Evolutionary conservation across 2,888 invertebrate species (phyloP).

Genomic region (Aphidius colemani): DNA sequence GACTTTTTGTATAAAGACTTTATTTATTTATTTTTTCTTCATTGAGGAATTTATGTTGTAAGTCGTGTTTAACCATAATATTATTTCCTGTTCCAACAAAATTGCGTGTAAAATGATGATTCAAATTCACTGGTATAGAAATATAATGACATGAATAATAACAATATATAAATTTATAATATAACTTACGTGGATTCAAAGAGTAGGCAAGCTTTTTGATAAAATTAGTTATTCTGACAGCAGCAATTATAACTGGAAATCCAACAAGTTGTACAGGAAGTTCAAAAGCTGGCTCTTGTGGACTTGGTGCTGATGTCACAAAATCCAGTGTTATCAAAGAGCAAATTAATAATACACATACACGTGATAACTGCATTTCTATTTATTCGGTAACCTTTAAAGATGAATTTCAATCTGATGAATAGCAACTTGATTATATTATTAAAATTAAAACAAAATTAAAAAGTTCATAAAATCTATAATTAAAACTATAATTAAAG

Average conservation of each 20-base stretch:
- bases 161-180: not conserved
- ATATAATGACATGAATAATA: conserved; percentile 2
- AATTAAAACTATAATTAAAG: no score
- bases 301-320: conserved; percentile 49
- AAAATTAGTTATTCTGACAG: conserved; percentile 79
- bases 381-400: conserved; percentile 6
- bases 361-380: conserved; percentile 49
- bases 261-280: conserved; percentile 84
- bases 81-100: conserved; percentile 3
- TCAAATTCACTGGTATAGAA: no score
- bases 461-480: no score
- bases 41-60: not conserved
- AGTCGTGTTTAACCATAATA: not conserved
- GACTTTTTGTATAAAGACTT: not conserved
- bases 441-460: no score
- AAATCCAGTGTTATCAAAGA: conserved; percentile 45
- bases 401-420: conserved; percentile 6
- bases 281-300: conserved; percentile 69
- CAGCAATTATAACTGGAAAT: conserved; percentile 80
- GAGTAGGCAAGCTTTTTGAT: conserved; percentile 83
- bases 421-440: not conserved
- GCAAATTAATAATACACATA: conserved; percentile 43
- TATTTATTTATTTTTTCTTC: no score
- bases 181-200: conserved; percentile 75
- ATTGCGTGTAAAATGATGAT: not conserved